Evolutionary conservation across 1,140 invertebrate species (phyloP), one percentile per base, ranked within the genome.

Genomic region (Ostrea edulis): DNA sequence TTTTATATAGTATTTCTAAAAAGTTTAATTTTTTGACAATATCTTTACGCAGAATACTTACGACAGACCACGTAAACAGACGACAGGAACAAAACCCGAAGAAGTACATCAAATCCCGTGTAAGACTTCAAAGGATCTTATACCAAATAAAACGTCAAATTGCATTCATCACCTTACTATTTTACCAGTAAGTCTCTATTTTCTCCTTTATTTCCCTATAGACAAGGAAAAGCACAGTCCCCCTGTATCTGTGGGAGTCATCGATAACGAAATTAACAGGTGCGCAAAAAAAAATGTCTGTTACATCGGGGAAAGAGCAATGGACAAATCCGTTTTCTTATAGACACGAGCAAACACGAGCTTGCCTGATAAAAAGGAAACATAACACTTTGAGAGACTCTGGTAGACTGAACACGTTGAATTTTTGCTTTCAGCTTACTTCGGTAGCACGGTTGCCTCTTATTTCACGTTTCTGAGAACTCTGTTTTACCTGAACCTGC

Each of bases 401-500:
- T 62, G n/a, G 55, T 7, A 7, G 17, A 62, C 17, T 20, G 14
- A 17, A 62, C 0, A 20, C n/a, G 2, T 62, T 62, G 4, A n/a
- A n/a, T 29, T 53, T 3, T 53, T 83, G 8, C 52, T 83, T 90
- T 82, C 89, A 93, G 92, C 91, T 8, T 93, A 97, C 90, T 97
- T 97, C 92, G 97, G 97, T 65, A 97, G 96, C 20, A 96, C 96
- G 2, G 96, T 97, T 12, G 96, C 96, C 2, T 96, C 96, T 0
- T 97, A 97, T 94, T 97, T 97, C 93, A 96, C 96, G 92, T 97
- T 97, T 90, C 94, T 97, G 35, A 95, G 97, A 62, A 97, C 96
- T 96, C 94, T 97, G 58, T 96, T 97, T 92, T 93, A 96, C 29
- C 90, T 97, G 29, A 96, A 97, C 93, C 83, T 96, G 44, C 52